phyloP scores from a whole-genome alignment of 2,113 vertebrate genomes.

The Scolopax mira region DNA sequence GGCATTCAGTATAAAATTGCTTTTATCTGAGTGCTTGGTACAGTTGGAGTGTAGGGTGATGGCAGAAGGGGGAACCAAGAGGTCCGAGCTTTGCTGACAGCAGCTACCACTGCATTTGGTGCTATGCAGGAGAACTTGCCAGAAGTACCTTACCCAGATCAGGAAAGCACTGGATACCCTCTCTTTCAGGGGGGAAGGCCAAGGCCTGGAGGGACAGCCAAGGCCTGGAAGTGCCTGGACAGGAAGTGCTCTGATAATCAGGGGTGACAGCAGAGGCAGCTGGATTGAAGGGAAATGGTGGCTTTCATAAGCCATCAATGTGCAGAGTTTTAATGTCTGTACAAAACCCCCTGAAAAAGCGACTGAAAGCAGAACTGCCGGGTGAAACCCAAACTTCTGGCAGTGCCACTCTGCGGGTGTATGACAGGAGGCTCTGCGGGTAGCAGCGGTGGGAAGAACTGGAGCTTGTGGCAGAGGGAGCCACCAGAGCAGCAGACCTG shows the following conservation, averaged over 20 bases:
- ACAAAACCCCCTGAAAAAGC: background rate
- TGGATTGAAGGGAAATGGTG: fast-evolving
- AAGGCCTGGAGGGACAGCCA: background rate
- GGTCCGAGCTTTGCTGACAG: background rate
- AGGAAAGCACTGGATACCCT: background rate
- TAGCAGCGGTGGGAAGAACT: background rate
- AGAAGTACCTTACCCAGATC: background rate
- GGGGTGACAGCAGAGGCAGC: background rate
- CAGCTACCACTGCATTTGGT: background rate
- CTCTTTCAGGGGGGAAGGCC: background rate
- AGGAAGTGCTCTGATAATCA: background rate
- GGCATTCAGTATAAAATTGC: background rate
- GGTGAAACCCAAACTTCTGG: background rate
- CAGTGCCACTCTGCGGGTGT: fast-evolving
- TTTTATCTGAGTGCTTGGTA: background rate
- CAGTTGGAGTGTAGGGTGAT: background rate
- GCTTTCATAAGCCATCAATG: background rate
- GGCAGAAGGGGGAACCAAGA: background rate
- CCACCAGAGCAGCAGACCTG: background rate
- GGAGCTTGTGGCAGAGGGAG: background rate
- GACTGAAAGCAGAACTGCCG: background rate
- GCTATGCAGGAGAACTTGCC: background rate
- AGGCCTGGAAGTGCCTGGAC: background rate
- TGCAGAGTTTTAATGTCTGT: background rate
- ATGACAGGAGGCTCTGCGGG: background rate